A percentile compares a stretch with the other conserved stretches of the same genome.
Evolutionary conservation across 2,797 vertebrate species (phyloP).

Genomic region (Tauraco hartlaubi): DNA sequence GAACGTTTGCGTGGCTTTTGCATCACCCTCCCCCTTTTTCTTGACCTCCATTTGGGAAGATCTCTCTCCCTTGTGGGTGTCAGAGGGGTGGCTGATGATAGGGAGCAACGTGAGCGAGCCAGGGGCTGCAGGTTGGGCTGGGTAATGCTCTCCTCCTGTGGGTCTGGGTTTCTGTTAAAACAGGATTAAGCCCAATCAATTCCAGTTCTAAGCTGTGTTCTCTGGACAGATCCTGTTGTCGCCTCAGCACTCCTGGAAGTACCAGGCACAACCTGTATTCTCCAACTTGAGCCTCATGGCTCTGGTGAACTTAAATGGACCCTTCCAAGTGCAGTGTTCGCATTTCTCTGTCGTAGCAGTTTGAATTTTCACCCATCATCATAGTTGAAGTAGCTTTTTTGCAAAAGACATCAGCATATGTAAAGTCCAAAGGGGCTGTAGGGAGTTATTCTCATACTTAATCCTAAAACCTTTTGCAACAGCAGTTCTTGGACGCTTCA

Average conservation of each 20-base stretch:
- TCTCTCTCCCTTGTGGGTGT: background rate
- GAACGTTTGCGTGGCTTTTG: background rate
- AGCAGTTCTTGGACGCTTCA: rapidly evolving
- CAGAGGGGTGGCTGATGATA: background rate
- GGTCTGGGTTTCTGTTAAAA: background rate
- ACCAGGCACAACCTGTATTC: rapidly evolving
- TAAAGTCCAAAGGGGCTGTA: background rate
- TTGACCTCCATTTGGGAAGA: background rate
- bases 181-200: background rate
- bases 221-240: background rate
- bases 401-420: background rate
- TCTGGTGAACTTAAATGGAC: background rate
- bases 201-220: background rate
- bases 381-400: background rate
- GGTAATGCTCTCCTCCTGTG: rapidly evolving
- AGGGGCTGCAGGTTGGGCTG: background rate
- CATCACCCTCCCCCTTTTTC: background rate
- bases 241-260: background rate
- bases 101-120: rapidly evolving
- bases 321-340: background rate
- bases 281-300: background rate
- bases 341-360: rapidly evolving
- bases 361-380: background rate
- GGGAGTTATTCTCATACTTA: background rate
- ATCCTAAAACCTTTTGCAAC: background rate